phyloP scores from a whole-genome alignment of 2,113 vertebrate species.

The Oceanites oceanicus region DNA sequence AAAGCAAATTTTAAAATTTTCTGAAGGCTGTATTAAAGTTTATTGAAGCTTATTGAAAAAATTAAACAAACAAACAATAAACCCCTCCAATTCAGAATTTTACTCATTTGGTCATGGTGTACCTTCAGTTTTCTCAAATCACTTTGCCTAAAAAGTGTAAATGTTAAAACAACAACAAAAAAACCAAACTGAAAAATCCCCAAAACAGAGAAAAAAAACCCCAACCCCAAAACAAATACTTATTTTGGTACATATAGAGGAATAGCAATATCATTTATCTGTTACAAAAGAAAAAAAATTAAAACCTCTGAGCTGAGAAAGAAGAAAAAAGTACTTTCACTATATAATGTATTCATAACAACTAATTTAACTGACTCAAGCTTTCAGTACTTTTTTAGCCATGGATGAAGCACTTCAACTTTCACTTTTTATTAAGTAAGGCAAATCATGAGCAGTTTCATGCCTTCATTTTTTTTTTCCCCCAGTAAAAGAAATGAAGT shows the following conservation, averaged over 20 bases:
- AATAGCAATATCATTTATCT: not conserved
- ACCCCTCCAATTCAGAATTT: not conserved
- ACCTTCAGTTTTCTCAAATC: not conserved
- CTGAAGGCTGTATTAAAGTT: not conserved
- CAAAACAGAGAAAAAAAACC: not conserved
- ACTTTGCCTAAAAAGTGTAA: not conserved
- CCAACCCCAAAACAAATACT: rapidly evolving
- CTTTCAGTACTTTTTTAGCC: not conserved
- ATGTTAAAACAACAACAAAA: not conserved
- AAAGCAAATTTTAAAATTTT: not conserved
- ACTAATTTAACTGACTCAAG: not conserved
- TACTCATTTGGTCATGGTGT: not conserved
- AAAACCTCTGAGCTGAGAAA: not conserved
- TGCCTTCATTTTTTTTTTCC: not conserved
- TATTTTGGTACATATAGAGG: not conserved
- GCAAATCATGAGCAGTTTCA: not conserved
- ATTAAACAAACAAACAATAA: not conserved
- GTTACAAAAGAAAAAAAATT: not conserved
- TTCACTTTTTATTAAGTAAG: not conserved
- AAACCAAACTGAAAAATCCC: not conserved
- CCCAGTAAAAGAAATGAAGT: rapidly evolving
- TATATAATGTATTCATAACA: not conserved
- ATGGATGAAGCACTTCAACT: not conserved
- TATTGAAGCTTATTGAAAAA: not conserved
- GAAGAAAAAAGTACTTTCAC: not conserved